Base-by-base conservation (phyloP, 2,113 vertebrate species). In the Dasypus novemcinctus region DNA sequence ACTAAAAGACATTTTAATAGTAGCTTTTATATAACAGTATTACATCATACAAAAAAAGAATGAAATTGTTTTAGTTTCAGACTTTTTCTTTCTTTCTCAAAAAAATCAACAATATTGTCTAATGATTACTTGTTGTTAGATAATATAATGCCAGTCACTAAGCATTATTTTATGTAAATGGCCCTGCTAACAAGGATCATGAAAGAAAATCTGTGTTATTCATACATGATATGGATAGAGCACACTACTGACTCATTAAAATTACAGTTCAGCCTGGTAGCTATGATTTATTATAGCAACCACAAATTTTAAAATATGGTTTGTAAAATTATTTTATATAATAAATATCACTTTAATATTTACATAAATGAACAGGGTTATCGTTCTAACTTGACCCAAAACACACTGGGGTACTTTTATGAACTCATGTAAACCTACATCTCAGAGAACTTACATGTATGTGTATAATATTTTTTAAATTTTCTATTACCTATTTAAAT, bases 401-500 rank as follows among this genome's bases (percentile, higher is more conserved):
- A 86, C 29, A 63, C 59, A 25, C 41, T 66, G 63, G n/a, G 5
- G 2, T 54, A 85, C 54, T 43, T 85, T 88, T 63, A 93, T 59
- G 31, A 43, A 82, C 43, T 15, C 71, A 38, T 27, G 6, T 31
- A 81, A 79, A 29, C 72, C 69, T 94, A 46, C 64, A 93, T 95
- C 88, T 93, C 69, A 95, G 91, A 57, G 11, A 95, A 33, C 0
- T 41, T 31, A 31, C 31, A 29, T 1, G 14, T 75, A 21, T 59
- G 5, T 23, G 21, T 23, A 49, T 0, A 23, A 49, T 0, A 23
- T 90, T 87, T 85, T 7, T 15, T 93, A 7, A 6, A 59, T 23
- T 96, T 87, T 83, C 25, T 27, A 93, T 89, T 89, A 36, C 41
- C 83, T 86, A 81, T 88, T 94, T 33, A 95, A 20, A 95, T 91